These are phyloP conservation scores for Lagenorhynchus albirostris DNA, from an alignment of 2,113 vertebrate genomes.

Conservation along the genomic window DNA sequence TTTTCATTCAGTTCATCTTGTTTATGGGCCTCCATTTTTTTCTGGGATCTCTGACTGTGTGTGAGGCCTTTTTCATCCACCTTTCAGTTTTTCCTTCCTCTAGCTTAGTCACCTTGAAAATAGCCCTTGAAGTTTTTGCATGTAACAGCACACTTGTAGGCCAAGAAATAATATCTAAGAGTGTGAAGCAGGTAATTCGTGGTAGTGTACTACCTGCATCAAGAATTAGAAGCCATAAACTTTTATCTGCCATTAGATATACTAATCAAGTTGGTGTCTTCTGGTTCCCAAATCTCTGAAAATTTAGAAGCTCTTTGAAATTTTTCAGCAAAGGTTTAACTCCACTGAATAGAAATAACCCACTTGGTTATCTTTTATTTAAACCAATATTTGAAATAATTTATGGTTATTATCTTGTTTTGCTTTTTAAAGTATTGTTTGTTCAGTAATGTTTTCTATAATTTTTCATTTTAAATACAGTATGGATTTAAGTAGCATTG, in stretches of 20 bases:
- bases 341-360: background rate
- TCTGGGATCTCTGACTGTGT: background rate
- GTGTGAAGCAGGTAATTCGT: background rate
- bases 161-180: slow-evolving; percentile 13
- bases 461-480: slow-evolving; percentile 5
- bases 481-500: background rate
- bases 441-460: background rate
- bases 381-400: background rate
- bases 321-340: background rate
- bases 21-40: background rate
- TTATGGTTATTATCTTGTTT: slow-evolving; percentile 10
- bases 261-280: background rate
- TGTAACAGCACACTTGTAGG: background rate
- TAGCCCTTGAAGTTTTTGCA: background rate
- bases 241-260: background rate
- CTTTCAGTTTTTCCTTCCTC: background rate
- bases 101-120: background rate
- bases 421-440: slow-evolving; percentile 9
- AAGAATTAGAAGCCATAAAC: background rate
- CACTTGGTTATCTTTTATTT: slow-evolving; percentile 6
- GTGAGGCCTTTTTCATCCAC: background rate
- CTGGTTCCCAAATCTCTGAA: background rate
- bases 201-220: background rate
- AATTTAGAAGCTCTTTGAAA: background rate
- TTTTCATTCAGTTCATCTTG: background rate